Evolutionary conservation across 2,797 vertebrate genomes (phyloP).

Genomic region (Myiothlypis chrysogaster): DNA sequence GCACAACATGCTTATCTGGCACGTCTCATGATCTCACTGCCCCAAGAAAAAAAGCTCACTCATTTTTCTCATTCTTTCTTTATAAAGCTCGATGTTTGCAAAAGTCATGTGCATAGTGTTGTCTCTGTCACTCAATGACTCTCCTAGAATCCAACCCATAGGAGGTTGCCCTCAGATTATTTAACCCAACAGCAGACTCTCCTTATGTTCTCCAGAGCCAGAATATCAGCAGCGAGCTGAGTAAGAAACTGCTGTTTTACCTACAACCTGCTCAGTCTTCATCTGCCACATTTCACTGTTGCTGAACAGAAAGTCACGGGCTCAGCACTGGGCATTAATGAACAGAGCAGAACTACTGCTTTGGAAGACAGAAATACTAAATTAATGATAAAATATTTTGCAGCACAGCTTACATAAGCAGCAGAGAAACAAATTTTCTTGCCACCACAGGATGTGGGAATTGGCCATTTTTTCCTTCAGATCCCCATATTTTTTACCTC

Average conservation of each 20-base stretch:
- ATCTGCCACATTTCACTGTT: rapidly evolving
- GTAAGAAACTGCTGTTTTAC: background rate
- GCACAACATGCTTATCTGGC: rapidly evolving
- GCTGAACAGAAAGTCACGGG: rapidly evolving
- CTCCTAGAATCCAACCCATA: background rate
- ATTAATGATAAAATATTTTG: background rate
- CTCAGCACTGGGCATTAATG: background rate
- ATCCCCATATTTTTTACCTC: background rate
- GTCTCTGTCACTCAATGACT: background rate
- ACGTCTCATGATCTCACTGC: background rate
- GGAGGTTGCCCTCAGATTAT: background rate
- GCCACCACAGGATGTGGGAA: background rate
- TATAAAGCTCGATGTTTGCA: background rate
- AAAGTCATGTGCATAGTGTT: background rate
- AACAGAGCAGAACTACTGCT: background rate
- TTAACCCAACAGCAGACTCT: background rate
- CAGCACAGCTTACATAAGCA: background rate
- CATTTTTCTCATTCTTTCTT: background rate
- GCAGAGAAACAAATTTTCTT: background rate
- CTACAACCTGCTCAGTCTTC: background rate
- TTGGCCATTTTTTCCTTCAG: background rate
- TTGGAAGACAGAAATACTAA: background rate
- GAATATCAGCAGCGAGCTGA: background rate
- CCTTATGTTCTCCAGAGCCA: background rate
- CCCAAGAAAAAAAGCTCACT: background rate